These are phyloP conservation scores for Ariolimax columbianus DNA, from an alignment of 2,888 invertebrate genomes.

Conservation along the genomic window DNA sequence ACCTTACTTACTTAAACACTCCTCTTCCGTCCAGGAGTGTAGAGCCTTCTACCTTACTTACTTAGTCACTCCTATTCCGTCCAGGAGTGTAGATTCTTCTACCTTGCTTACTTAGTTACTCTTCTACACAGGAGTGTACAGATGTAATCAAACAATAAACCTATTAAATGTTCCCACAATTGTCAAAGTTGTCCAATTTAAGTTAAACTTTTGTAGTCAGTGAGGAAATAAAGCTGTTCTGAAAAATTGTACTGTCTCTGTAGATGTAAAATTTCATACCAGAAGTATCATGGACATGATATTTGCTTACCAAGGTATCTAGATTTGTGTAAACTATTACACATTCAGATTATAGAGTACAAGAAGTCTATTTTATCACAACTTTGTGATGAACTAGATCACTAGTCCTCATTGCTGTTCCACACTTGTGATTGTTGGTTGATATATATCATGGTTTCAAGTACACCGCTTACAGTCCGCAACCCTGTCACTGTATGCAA, in stretches of 20 bases:
- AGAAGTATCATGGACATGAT: background rate
- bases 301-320: background rate
- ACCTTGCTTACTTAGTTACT: too few relatives aligned
- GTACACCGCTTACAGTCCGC: slow-evolving; percentile 40
- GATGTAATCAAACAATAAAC: too few relatives aligned
- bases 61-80: too few relatives aligned
- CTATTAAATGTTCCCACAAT: too few relatives aligned
- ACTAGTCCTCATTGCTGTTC: background rate
- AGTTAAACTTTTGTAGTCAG: background rate
- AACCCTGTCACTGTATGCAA: slow-evolving; percentile 42
- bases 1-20: too few relatives aligned
- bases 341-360: background rate
- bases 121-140: too few relatives aligned
- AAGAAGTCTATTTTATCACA: background rate
- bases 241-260: background rate
- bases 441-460: background rate
- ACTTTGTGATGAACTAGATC: background rate
- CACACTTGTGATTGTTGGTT: background rate
- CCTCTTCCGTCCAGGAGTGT: too few relatives aligned
- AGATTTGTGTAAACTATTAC: background rate
- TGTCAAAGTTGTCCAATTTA: too few relatives aligned
- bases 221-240: background rate
- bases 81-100: too few relatives aligned
- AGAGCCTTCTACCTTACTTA: too few relatives aligned
- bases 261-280: background rate